A percentile compares a stretch with the other conserved stretches of the same genome.
These are phyloP conservation scores for Temnopleurus reevesii DNA, from an alignment of 53 echinoderm and acorn worm genomes.

Conservation along the genomic window DNA sequence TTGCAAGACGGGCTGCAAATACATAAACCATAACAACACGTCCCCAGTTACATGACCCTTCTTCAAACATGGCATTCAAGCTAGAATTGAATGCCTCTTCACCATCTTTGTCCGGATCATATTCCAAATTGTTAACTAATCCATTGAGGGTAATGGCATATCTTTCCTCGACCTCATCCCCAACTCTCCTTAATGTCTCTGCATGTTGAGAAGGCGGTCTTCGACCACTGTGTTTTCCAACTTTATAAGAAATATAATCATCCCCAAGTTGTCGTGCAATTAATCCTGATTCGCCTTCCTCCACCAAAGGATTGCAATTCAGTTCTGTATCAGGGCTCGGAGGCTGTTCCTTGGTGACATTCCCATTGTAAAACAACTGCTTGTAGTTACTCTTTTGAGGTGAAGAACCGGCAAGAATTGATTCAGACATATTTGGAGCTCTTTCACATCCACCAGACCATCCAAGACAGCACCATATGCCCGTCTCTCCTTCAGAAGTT, in stretches of 20 bases:
- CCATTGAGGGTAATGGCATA: conserved; percentile 93
- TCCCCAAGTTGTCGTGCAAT: conserved; percentile 77
- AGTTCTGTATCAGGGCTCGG: conserved; percentile 72
- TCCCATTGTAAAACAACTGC: conserved; percentile 70
- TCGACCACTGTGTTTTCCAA: conserved; percentile 57
- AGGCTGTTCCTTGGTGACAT: conserved; percentile 64
- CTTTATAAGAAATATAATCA: conserved; percentile 84
- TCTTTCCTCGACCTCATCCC: conserved; percentile 91
- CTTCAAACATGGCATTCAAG: conserved; percentile 98
- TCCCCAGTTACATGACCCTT: conserved; percentile 97
- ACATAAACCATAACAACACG: conserved; percentile 97
- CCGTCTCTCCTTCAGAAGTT: conserved; percentile 35
- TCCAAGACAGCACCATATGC: conserved; percentile 64
- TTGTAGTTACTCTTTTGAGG: conserved; percentile 70
- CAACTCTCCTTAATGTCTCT: conserved; percentile 93
- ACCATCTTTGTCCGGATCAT: conserved; percentile 87
- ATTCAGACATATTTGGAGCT: conserved; percentile 64
- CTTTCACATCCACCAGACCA: conserved; percentile 53
- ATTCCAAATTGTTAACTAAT: conserved; percentile 86
- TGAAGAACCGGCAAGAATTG: conserved; percentile 63
- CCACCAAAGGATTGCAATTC: conserved; percentile 17
- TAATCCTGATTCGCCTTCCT: conserved; percentile 58
- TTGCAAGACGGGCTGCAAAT: conserved; percentile 92
- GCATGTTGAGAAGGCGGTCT: conserved; percentile 68
- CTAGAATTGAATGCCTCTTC: conserved; percentile 86